A percentile compares a stretch with the other conserved stretches of the same genome.
These are phyloP conservation scores for Sula dactylatra DNA, from an alignment of 2,113 vertebrate genomes.

Conservation along the genomic window DNA sequence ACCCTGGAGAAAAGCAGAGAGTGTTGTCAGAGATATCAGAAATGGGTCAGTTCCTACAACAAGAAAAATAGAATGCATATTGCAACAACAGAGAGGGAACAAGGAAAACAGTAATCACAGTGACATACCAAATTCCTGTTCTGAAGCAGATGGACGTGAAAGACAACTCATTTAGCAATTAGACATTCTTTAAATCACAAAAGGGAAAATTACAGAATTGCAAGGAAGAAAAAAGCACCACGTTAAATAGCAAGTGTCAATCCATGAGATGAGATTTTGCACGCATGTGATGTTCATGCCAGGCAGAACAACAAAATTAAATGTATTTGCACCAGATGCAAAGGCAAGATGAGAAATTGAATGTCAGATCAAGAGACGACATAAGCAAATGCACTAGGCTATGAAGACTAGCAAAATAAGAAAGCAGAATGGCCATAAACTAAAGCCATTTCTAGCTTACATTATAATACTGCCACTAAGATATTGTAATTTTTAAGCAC, in stretches of 20 bases:
- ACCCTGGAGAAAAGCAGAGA: not conserved
- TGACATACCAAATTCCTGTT: not conserved
- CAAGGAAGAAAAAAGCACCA: not conserved
- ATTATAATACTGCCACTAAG: not conserved
- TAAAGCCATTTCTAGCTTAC: not conserved
- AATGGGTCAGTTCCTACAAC: not conserved
- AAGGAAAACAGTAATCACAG: not conserved
- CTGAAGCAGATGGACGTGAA: not conserved
- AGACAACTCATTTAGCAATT: conserved; percentile 5
- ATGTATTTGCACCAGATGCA: not conserved
- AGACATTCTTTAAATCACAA: not conserved
- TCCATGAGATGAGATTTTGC: not conserved
- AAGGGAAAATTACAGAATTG: not conserved
- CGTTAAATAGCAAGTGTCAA: not conserved
- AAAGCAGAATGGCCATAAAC: not conserved
- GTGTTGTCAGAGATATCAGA: not conserved
- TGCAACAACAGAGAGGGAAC: not conserved
- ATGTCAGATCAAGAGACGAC: not conserved
- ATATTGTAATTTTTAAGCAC: not conserved
- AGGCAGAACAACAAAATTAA: not conserved
- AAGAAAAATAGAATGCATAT: not conserved
- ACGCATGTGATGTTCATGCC: not conserved
- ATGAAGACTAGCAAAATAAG: not conserved
- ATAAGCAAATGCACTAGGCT: not conserved
- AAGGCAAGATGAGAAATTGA: not conserved